Evolutionary conservation across 1,140 invertebrate genomes (phyloP), one percentile per base, ranked within the genome.

Genomic region (Tribolium madens): DNA sequence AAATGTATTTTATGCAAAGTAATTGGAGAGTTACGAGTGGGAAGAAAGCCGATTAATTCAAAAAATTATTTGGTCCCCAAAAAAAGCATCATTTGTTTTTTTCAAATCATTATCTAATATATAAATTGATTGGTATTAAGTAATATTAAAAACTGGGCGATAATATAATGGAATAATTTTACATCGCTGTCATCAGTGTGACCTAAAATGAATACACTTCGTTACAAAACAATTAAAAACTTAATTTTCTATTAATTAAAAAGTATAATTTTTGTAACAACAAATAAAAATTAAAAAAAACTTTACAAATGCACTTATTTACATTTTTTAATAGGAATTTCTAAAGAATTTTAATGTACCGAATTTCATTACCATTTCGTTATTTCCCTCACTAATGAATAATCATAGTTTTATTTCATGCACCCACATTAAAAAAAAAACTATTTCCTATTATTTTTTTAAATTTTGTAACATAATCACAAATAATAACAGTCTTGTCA

Each of bases 1-100:
- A 57, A 57, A n/a, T 57, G 6, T 42, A 57, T 57, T 57, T 57
- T 57, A 57, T 57, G 52, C 52, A 57, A 57, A 21, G 52, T 57
- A 57, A 57, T 57, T 57, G 14, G 52, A 57, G 17, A 57, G 52
- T 17, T 57, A 17, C n/a, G 6, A 57, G 17, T 57, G 17, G 52
- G 52, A 57, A 57, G 17, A 57, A 21, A 57, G 17, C 17, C 2
- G 21, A 57, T 57, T 57, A 21, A 57, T 57, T 3, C 6, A 17
- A 18, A 18, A 21, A 57, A 21, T 5, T n/a, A 21, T 14, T 18
- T 1, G 18, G 18, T 21, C 52, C 14, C 1, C n/a, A 57, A 57
- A 57, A 57, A 57, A 17, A 57, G 21, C n/a, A 15, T 15, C 50
- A 18, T 17, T 6, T 57, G 17, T 9, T 57, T 57, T 57, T 57